phyloP scores from a whole-genome alignment of 1,140 invertebrate genomes.

The Delia radicum region DNA sequence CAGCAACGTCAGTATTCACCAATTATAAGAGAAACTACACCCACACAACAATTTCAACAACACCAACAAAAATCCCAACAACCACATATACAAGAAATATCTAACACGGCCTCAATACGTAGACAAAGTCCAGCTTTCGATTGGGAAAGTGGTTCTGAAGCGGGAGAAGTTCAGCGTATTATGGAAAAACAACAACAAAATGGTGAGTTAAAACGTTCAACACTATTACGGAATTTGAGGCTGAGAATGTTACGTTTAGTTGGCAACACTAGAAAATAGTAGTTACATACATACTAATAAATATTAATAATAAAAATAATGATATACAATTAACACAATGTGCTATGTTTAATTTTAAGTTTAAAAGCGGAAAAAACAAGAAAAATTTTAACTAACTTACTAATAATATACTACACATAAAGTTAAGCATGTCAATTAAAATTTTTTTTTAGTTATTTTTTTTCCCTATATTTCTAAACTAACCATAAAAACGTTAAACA shows the following conservation, averaged over 20 bases:
- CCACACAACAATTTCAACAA: constrained; percentile 27
- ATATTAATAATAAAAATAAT: too few relatives aligned
- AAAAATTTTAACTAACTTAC: not conserved
- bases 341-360: constrained; percentile 17
- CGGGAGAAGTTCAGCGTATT: constrained; percentile 65
- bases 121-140: constrained; percentile 46
- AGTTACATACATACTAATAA: not conserved
- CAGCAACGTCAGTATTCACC: constrained; percentile 27
- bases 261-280: constrained; percentile 18
- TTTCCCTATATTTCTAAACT: not conserved
- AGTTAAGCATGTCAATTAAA: not conserved
- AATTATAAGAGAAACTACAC: not conserved
- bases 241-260: constrained; percentile 21
- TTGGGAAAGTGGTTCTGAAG: constrained; percentile 67
- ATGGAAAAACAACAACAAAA: constrained; percentile 56
- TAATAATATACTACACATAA: not conserved
- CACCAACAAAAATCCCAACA: constrained; percentile 23
- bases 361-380: not conserved
- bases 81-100: constrained; percentile 5
- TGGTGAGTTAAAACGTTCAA: constrained; percentile 31
- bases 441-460: not conserved
- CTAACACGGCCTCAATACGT: not conserved
- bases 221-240: constrained; percentile 26
- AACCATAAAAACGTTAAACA: not conserved
- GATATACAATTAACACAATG: not conserved